Conservation (phyloP, 2,113 vertebrate species). For the Coreoperca whiteheadi region DNA sequence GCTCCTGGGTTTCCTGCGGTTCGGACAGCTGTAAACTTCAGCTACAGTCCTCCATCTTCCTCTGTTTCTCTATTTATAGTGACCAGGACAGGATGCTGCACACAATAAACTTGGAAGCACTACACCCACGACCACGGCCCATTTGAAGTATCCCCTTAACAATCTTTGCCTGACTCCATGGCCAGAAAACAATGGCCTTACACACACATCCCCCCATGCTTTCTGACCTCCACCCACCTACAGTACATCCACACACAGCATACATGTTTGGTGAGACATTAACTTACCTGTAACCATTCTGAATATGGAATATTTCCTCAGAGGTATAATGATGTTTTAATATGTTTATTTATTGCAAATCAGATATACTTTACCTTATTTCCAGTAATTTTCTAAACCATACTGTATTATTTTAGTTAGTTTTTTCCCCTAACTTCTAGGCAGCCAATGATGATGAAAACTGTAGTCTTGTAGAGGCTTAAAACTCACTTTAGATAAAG, state of each 20-base stretch:
- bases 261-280: background rate
- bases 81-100: conserved; percentile 66
- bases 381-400: background rate
- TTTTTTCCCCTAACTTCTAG: background rate
- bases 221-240: conserved; percentile 27
- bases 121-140: conserved; percentile 64
- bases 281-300: background rate
- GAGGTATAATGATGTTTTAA: background rate
- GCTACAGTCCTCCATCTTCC: conserved; percentile 27
- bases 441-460: background rate
- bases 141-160: conserved; percentile 43
- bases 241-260: conserved; percentile 2
- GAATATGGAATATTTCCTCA: background rate
- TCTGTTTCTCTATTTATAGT: conserved; percentile 66
- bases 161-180: conserved; percentile 33
- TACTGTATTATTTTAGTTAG: background rate
- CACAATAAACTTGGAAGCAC: conserved; percentile 79
- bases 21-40: conserved; percentile 7
- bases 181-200: conserved; percentile 62
- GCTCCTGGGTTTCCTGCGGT: conserved; percentile 27
- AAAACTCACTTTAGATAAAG: background rate
- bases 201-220: background rate
- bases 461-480: background rate
- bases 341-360: background rate
- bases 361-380: background rate